Base-by-base conservation (phyloP, 2,113 vertebrate species). In the Semnornis frantzii region DNA sequence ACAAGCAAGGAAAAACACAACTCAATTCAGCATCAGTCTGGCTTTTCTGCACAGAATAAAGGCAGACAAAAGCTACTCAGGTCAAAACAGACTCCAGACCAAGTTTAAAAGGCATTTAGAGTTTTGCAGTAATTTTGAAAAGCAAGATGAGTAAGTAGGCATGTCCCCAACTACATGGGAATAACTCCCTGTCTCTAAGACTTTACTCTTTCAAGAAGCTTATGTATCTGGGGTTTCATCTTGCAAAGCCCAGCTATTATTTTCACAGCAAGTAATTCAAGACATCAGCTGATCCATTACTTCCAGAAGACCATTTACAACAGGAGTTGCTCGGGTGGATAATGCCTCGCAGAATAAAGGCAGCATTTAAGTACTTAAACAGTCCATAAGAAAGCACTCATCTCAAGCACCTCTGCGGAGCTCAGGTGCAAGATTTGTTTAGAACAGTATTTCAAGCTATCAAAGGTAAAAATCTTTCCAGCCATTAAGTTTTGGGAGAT, bases 301-400 rank as follows among this genome's bases (percentile, higher is more conserved):
- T 76, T 87, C 76, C 82, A 82, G 31, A 46, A 79, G 44, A 65
- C 57, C 58, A 68, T 76, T 95, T 89, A 91, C 1, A 2, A 75
- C 20, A 42, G 3, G 71, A 91, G 37, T 71, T 84, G 68, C 59
- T 94, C 85, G 77, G 1, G 1, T n/a, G 31, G 85, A 87, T 89
- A 94, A 87, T 62, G 42, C 87, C 79, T 77, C 64, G 31, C 55
- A 91, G 78, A 68, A 82, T 73, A 63, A 93, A 70, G 44, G 72
- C 65, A 54, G 31, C 44, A 63, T 77, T 85, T 77, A 92, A 82
- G 64, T 28, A 83, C 92, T 77, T 74, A 21, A 85, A 76, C 30
- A 77, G 78, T 58, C 82, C 52, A 84, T 34, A 72, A 42, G 46
- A 94, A 92, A 92, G 77, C 63, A 76, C 30, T 85, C 37, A 69